phyloP scores from a whole-genome alignment of 2,113 vertebrate species.

The Rafetus swinhoei region DNA sequence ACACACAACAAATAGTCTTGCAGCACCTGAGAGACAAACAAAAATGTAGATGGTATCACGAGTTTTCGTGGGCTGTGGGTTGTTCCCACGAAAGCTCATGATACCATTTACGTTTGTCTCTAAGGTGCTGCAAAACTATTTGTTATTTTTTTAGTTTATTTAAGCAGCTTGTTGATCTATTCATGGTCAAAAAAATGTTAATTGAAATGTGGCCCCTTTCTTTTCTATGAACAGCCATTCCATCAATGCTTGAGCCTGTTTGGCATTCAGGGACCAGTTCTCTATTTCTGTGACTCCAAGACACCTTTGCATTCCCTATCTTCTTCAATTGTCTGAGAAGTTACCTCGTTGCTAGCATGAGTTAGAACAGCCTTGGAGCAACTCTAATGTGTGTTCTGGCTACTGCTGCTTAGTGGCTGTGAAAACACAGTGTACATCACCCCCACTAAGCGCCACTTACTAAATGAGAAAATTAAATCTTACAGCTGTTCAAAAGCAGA shows the following conservation, averaged over 20 bases:
- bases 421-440: neutral
- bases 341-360: neutral
- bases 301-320: neutral
- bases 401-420: neutral
- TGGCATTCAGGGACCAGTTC: neutral
- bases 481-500: neutral
- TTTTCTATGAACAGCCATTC: neutral
- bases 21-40: no score
- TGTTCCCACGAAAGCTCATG: no score
- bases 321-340: neutral
- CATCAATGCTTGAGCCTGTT: neutral
- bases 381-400: neutral
- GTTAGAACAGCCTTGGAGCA: neutral
- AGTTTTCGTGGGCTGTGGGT: no score
- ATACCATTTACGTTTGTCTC: no score
- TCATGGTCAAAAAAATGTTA: neutral
- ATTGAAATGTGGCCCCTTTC: neutral
- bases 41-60: no score
- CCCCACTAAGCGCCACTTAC: neutral
- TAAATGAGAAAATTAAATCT: neutral
- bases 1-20: no score
- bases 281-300: neutral
- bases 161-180: rapidly evolving
- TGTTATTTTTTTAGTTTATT: no score
- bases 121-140: no score